Base-by-base conservation (phyloP, 1,140 invertebrate species). In the Drosophila melanica region DNA sequence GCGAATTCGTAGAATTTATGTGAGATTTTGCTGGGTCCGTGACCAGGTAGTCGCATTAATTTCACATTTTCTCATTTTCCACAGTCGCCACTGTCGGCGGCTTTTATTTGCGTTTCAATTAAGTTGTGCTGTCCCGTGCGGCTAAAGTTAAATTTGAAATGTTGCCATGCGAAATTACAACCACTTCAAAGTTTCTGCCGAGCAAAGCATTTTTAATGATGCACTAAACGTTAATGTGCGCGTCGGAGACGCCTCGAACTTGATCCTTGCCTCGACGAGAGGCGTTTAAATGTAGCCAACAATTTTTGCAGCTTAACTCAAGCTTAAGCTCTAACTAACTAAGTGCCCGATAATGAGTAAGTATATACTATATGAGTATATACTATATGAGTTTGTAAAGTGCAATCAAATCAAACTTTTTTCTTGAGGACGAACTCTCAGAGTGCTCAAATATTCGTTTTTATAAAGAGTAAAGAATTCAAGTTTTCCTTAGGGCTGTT, bases 141-240 rank as follows among this genome's bases (percentile, higher is more conserved):
- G 63, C 23, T 11, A 62, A 67, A 67, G 62, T 66, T 73, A 7
- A 73, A 74, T 42, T 60, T 68, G 58, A 60, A 73, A 68, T n/a
- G 48, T 65, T 62, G 18, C 75, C 75, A 57, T 73, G 54, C 48
- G 30, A 60, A 39, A 67, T 54, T 48, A 65, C 39, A 33, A 68
- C 41, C 59, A 72, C 80, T 79, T 59, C 47, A 84, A 84, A 82
- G 53, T 79, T 84, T 79, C 50, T 65, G 59, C 71, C 11, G 53
- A 60, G 66, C 55, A 42, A 65, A 39, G 23, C 73, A 73, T 79
- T 84, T 84, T 79, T 84, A 84, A 84, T 84, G 80, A 82, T 82
- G 71, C 60, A 62, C 75, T 79, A 82, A 82, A 67, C 71, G 75
- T 44, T 72, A 33, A 53, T 66, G 47, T 37, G 35, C 30, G 37